phyloP scores from a whole-genome alignment of 2,797 vertebrate genomes.

The Enteromius thamalakanensis region DNA sequence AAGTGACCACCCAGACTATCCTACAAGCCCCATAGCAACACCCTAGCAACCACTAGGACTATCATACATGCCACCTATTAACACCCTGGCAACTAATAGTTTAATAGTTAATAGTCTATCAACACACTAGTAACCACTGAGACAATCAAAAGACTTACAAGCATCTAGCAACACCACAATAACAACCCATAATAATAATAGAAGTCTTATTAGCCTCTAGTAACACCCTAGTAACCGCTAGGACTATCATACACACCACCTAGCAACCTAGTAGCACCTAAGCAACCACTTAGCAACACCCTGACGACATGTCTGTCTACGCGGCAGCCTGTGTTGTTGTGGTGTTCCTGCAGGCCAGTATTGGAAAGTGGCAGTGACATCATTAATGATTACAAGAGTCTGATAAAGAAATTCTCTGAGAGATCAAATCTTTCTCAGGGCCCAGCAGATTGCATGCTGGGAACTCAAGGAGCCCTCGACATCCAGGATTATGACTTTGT shows the following conservation, averaged over 20 bases:
- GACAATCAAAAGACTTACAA: neutral
- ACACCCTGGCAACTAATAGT: no score
- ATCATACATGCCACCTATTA: no score
- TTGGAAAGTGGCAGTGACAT: neutral
- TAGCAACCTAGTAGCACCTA: neutral
- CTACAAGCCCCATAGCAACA: neutral
- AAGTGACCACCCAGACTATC: neutral
- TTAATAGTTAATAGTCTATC: no score
- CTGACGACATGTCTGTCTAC: neutral
- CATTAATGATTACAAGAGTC: neutral
- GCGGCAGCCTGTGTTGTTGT: neutral
- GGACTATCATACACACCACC: neutral
- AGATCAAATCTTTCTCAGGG: conserved; percentile 75
- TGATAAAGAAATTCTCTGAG: conserved; percentile 72
- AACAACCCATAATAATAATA: neutral
- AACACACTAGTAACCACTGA: no score
- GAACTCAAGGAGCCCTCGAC: conserved; percentile 76
- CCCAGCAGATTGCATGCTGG: conserved; percentile 73
- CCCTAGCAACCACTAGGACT: no score
- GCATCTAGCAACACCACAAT: neutral
- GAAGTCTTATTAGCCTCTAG: no score
- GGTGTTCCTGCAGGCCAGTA: neutral
- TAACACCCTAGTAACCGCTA: no score
- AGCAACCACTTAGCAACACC: neutral
- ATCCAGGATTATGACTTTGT: conserved; percentile 79